Evolutionary conservation across 2,888 invertebrate genomes (phyloP), one percentile per base, ranked within the genome.

Genomic region (Hymenopus coronatus): DNA sequence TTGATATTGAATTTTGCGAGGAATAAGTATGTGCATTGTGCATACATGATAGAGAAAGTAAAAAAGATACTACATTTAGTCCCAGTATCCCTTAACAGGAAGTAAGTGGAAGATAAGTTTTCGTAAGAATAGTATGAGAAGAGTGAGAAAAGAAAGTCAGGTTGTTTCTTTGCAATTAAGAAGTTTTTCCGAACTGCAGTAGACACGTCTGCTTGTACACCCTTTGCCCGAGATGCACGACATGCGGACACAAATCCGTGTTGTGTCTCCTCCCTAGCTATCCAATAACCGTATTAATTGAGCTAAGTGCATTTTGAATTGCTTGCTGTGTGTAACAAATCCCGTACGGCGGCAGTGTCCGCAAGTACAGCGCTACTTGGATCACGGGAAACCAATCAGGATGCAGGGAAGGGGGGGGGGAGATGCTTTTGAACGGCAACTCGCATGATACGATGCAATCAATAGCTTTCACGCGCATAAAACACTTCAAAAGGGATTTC

Each of bases 401-500:
- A 82, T 20, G 20, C 20, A 3, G 54, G 54, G 54, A 70, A 25
- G 54, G 20, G 20, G 25, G 25, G 40, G 54, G 54, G 1, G 54
- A 20, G 54, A 40, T 87, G 82, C 87, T 82, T 87, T 87, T 87
- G 87, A 87, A 87, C 15, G 82, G 87, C 87, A 82, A 87, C 82
- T 82, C 82, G 28, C 30, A 28, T 25, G 33, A 82, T 82, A 40
- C 82, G 82, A 82, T 82, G 82, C 82, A 82, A 82, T 82, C 82
- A 82, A 82, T 87, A 87, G 54, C 54, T 70, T 70, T 70, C 54
- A 70, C 54, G 54, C 87, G 33, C 40, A 87, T 82, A 87, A 87
- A 87, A 87, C 87, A 82, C 87, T 87, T 87, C 87, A 87, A 87
- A 87, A 82, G 82, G 87, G 87, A 87, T 87, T 87, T 87, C 87